phyloP scores from a whole-genome alignment of 2,113 vertebrate species.

The Ardeotis arabs region DNA sequence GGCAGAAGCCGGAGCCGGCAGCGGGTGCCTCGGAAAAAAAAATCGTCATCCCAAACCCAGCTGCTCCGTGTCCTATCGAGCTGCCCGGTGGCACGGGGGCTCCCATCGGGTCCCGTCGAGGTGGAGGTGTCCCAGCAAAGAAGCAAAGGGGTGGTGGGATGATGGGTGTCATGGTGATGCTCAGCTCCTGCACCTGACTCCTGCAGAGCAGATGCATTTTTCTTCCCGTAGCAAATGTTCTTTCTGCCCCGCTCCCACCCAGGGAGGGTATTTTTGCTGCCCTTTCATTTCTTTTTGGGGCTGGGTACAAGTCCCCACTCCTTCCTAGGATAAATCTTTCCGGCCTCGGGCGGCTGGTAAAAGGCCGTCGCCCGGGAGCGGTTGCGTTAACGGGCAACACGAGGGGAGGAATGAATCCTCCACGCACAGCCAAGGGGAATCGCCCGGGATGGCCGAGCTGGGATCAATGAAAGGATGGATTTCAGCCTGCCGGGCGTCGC shows the following conservation, averaged over 20 bases:
- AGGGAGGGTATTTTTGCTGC: neutral
- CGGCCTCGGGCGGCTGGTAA: neutral
- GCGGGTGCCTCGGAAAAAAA: neutral
- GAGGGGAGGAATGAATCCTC: fast-evolving
- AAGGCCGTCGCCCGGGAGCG: neutral
- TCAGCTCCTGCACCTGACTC: neutral
- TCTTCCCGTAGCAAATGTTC: neutral
- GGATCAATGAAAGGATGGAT: neutral
- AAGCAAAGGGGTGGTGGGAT: neutral
- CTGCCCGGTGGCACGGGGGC: fast-evolving
- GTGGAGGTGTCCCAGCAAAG: neutral
- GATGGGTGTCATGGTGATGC: fast-evolving
- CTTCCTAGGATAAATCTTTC: neutral
- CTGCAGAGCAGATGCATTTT: neutral
- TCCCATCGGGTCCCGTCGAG: too few relatives aligned
- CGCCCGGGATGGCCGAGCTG: neutral
- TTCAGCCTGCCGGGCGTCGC: neutral
- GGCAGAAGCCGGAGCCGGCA: neutral
- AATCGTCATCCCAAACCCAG: neutral
- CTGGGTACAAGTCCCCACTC: fast-evolving
- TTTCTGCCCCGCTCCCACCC: neutral
- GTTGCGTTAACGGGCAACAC: neutral
- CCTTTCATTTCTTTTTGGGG: neutral
- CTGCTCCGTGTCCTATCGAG: fast-evolving
- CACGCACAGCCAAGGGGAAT: neutral